Evolutionary conservation across 2,888 invertebrate species (phyloP).

Genomic region (Colletes collaris): DNA sequence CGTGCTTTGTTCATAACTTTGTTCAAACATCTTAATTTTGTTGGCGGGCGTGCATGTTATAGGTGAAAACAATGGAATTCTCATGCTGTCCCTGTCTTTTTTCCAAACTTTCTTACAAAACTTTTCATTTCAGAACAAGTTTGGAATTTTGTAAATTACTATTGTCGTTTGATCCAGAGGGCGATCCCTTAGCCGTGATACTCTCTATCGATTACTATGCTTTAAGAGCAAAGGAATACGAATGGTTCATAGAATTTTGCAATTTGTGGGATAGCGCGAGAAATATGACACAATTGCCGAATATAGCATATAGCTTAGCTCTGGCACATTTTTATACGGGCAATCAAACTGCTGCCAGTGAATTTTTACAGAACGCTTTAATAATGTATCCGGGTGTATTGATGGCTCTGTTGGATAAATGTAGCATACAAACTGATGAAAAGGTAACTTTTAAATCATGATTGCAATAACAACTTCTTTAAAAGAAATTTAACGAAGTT

Average conservation of each 20-base stretch:
- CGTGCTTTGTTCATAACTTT: constrained; percentile 91
- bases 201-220: constrained; percentile 93
- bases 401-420: constrained; percentile 89
- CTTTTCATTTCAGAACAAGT: constrained; percentile 86
- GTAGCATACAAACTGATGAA: constrained; percentile 89
- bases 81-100: not conserved
- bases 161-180: constrained; percentile 89
- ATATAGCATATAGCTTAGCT: constrained; percentile 92
- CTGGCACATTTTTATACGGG: constrained; percentile 88
- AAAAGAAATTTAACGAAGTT: not conserved
- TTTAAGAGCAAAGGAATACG: constrained; percentile 88
- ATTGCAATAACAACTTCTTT: not conserved
- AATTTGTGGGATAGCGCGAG: constrained; percentile 86
- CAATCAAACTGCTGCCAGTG: constrained; percentile 84
- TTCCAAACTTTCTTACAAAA: not conserved
- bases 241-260: constrained; percentile 87
- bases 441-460: constrained; percentile 78
- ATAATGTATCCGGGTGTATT: constrained; percentile 93
- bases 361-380: constrained; percentile 89
- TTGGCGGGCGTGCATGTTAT: constrained; percentile 92
- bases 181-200: constrained; percentile 90
- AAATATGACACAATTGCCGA: constrained; percentile 92
- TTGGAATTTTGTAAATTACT: constrained; percentile 93
- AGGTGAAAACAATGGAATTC: constrained; percentile 67
- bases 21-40: constrained; percentile 91